A percentile compares a stretch with the other conserved stretches of the same genome.
Evolutionary conservation across 2,888 invertebrate species (phyloP).

Genomic region (Incurvaria masculella): DNA sequence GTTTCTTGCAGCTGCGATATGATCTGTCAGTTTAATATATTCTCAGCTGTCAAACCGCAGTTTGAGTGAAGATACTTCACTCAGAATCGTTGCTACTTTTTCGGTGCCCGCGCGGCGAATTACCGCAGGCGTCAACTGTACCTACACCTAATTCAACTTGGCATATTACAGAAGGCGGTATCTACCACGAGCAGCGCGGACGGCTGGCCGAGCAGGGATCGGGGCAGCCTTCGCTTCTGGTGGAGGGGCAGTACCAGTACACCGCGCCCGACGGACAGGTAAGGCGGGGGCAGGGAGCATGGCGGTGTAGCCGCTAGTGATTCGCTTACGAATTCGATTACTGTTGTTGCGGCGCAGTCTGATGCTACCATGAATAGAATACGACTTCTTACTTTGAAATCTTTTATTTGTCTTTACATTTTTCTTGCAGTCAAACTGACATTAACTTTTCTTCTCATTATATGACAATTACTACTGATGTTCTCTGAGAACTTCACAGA

Average conservation of each 20-base stretch:
- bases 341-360: not conserved
- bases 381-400: too few species aligned
- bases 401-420: too few species aligned
- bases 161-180: slow-evolving; percentile 32
- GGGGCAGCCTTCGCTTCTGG: slow-evolving; percentile 23
- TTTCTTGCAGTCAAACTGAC: too few species aligned
- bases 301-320: not conserved
- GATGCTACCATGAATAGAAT: too few species aligned
- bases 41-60: too few species aligned
- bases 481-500: not conserved
- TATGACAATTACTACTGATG: not conserved
- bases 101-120: too few species aligned
- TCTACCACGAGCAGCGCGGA: slow-evolving; percentile 39
- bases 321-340: not conserved
- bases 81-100: too few species aligned
- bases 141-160: too few species aligned
- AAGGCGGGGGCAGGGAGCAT: not conserved
- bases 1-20: too few species aligned
- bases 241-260: slow-evolving; percentile 45
- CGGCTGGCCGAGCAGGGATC: slow-evolving; percentile 13
- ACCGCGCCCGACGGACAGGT: slow-evolving; percentile 43
- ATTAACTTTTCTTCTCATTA: not conserved
- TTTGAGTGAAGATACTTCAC: too few species aligned
- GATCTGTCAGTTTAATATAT: too few species aligned
- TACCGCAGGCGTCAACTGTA: too few species aligned